phyloP scores from a whole-genome alignment of 2,888 invertebrate species.

The Eumerus sabulonum region DNA sequence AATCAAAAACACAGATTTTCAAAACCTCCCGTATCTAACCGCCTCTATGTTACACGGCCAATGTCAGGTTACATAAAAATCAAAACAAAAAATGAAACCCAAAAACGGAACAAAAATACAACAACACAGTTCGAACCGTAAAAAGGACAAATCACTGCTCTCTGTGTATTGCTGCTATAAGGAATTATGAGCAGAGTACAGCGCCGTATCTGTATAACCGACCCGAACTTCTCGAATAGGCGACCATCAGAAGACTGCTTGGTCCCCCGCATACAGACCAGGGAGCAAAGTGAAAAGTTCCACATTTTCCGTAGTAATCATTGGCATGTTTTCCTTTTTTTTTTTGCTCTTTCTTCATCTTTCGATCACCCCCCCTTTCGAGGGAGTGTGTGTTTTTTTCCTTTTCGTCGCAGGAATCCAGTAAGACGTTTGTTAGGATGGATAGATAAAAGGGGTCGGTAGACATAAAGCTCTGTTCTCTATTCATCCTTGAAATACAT shows the following conservation, averaged over 20 bases:
- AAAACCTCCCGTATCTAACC: constrained; percentile 40
- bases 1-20: constrained; percentile 21
- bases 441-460: constrained; percentile 1
- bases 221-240: constrained; percentile 66
- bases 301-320: constrained; percentile 23
- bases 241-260: constrained; percentile 67
- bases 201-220: constrained; percentile 60
- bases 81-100: not conserved
- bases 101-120: not conserved
- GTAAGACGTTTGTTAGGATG: no score
- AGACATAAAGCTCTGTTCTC: constrained; percentile 42
- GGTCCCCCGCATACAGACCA: constrained; percentile 50
- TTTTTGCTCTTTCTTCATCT: no score
- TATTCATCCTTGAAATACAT: constrained; percentile 65
- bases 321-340: not conserved
- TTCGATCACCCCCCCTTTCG: no score
- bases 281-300: constrained; percentile 60
- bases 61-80: constrained; percentile 55
- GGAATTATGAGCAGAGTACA: constrained; percentile 29
- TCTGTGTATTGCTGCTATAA: constrained; percentile 50
- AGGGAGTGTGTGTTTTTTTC: no score
- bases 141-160: not conserved
- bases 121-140: not conserved
- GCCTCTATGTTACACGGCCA: constrained; percentile 37
- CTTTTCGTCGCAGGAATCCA: no score